phyloP scores from a whole-genome alignment of 1,140 invertebrate species.

The Eciton burchellii region DNA sequence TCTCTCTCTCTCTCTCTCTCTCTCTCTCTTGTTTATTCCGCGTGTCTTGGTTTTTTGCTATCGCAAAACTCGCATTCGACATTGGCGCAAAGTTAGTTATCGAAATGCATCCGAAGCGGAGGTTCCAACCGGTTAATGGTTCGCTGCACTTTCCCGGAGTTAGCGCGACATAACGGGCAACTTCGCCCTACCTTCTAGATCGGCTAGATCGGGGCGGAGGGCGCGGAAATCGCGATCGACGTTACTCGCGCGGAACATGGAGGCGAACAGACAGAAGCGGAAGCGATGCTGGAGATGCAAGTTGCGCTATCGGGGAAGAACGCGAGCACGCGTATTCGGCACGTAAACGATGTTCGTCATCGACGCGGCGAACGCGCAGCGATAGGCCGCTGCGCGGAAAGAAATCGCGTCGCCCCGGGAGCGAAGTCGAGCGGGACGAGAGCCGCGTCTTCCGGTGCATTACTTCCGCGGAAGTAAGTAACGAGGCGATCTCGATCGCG shows the following conservation, averaged over 20 bases:
- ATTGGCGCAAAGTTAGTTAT: not conserved
- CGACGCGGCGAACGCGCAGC: constrained; percentile 53
- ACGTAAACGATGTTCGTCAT: constrained; percentile 75
- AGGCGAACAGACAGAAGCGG: not conserved
- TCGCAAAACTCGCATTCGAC: too few relatives aligned
- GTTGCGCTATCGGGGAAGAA: constrained; percentile 34
- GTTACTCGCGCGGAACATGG: constrained; percentile 23
- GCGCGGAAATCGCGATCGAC: constrained; percentile 58
- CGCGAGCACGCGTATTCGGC: constrained; percentile 68
- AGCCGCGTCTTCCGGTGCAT: constrained; percentile 71
- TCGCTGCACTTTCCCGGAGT: constrained; percentile 1
- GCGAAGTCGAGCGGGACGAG: not conserved
- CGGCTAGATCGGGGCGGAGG: constrained; percentile 64
- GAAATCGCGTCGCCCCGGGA: constrained; percentile 32
- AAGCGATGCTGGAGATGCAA: constrained; percentile 20
- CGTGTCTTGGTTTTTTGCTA: too few relatives aligned
- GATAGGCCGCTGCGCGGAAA: constrained; percentile 48
- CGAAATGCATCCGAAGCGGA: not conserved
- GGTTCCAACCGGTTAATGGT: constrained; percentile 12
- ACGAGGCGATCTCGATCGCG: constrained; percentile 77
- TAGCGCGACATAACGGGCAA: constrained; percentile 39
- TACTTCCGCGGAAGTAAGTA: constrained; percentile 73
- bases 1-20: not conserved
- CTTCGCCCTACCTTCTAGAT: constrained; percentile 51
- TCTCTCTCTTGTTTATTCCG: too few relatives aligned